Base-by-base conservation (phyloP, 2,888 invertebrate genomes). In the Mythimna loreyi region DNA sequence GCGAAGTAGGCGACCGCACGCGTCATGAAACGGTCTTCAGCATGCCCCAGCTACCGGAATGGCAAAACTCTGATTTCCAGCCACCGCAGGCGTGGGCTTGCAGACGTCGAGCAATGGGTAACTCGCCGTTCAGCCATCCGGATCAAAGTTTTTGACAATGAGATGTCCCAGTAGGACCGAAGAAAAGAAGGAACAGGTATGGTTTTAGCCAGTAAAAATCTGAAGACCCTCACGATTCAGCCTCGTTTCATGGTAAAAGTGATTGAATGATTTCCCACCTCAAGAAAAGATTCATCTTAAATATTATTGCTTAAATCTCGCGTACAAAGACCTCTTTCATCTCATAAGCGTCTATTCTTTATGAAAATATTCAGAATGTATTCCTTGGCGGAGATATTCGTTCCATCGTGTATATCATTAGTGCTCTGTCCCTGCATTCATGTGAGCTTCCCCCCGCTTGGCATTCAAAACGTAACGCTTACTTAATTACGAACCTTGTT, bases 291-390 rank as follows among this genome's bases (percentile, higher is more conserved):
- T 21, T n/a, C 16, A 28, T 33, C 11, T 11, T n/a, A 16, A 50
- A 40, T 21, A 50, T 13, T 25, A 52, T 28, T 19, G 9, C 21
- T n/a, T 13, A 53, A 65, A 70, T 8, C 53, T 64, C 8, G 7
- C 52, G 53, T 45, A 40, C 53, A 47, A 21, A 45, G 28, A 33
- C 33, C 55, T 66, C 49, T 71, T 74, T 66, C 67, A 66, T 74
- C 47, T 66, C 66, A n/a, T 43, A 64, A 55, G 74, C 36, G 13
- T 40, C 23, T 36, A 25, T 53, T 64, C 40, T 66, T 65, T 40
- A 30, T 55, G 49, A 56, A 74, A 58, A 75, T 68, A 75, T 52
- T 58, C 68, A 11, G 53, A 60, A 73, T 75, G 67, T 47, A 57
- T 67, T 57, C 25, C 58, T 0, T 19, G 19, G 75, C 58, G 50